These are phyloP conservation scores for Bos javanicus DNA, from an alignment of 2,113 vertebrate genomes.

Conservation along the genomic window DNA sequence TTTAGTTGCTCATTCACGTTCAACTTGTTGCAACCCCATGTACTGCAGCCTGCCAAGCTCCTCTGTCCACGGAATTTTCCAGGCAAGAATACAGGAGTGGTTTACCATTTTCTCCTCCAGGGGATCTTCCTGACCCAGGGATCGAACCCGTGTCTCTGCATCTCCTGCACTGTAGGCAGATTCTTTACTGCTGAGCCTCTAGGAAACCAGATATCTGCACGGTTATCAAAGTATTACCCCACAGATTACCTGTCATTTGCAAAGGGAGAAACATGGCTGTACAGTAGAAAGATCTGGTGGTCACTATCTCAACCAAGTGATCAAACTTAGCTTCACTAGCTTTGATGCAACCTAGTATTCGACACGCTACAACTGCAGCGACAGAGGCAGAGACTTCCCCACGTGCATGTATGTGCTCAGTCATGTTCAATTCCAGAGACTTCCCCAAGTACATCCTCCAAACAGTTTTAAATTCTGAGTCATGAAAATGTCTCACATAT, in stretches of 20 bases:
- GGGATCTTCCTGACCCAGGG: not conserved
- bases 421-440: not conserved
- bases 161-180: not conserved
- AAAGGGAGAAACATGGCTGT: not conserved
- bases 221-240: not conserved
- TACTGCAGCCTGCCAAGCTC: not conserved
- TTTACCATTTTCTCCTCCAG: not conserved
- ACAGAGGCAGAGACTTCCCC: not conserved
- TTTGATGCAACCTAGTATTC: not conserved
- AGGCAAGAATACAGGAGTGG: not conserved
- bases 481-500: not conserved
- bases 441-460: not conserved
- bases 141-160: not conserved
- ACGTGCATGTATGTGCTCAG: fast-evolving
- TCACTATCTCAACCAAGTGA: not conserved
- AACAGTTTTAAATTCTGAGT: not conserved
- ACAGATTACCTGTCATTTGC: not conserved
- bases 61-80: not conserved
- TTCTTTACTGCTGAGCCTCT: not conserved
- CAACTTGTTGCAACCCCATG: not conserved
- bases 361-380: not conserved
- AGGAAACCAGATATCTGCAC: not conserved
- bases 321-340: not conserved
- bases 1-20: not conserved
- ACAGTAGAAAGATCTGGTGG: not conserved